Conservation (phyloP, 2,888 invertebrate species). For the Peribatodes rhomboidaria region DNA sequence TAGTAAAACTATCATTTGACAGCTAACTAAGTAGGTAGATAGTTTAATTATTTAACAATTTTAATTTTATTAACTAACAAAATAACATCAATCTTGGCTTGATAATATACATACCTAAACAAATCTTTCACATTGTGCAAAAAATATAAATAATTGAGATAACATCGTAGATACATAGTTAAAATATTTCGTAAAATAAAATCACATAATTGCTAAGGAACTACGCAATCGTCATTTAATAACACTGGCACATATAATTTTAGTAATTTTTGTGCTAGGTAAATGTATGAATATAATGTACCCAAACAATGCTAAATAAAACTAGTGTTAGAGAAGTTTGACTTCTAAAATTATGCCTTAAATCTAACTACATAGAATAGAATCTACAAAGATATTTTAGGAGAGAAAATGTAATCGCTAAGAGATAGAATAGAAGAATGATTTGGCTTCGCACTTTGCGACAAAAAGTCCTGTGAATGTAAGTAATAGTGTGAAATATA, state of each 20-base stretch:
- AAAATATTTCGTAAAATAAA: neutral
- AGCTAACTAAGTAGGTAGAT: conserved; percentile 11
- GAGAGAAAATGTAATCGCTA: conserved; percentile 35
- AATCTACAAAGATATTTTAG: conserved; percentile 44
- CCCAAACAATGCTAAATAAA: conserved; percentile 22
- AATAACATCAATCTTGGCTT: neutral
- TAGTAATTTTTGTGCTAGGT: conserved; percentile 32
- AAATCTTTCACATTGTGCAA: conserved; percentile 3
- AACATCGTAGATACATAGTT: neutral
- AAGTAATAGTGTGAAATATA: neutral
- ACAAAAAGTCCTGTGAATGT: conserved; percentile 2
- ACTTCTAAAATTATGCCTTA: conserved; percentile 45
- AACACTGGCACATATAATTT: conserved; percentile 22
- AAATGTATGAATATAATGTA: conserved; percentile 10
- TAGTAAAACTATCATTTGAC: conserved; percentile 12
- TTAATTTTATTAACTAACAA: neutral
- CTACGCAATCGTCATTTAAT: conserved; percentile 23
- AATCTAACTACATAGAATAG: conserved; percentile 38
- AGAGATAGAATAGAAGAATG: conserved; percentile 39
- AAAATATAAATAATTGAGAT: neutral
- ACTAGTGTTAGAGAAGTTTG: conserved; percentile 42
- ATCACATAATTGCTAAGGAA: conserved; percentile 23
- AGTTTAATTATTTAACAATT: neutral
- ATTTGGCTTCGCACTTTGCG: conserved; percentile 14
- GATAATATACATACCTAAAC: neutral